Percentiles rank a stretch among this genome's conserved stretches.
Conservation (phyloP, 2,113 vertebrate genomes). For the Antechinus flavipes region DNA sequence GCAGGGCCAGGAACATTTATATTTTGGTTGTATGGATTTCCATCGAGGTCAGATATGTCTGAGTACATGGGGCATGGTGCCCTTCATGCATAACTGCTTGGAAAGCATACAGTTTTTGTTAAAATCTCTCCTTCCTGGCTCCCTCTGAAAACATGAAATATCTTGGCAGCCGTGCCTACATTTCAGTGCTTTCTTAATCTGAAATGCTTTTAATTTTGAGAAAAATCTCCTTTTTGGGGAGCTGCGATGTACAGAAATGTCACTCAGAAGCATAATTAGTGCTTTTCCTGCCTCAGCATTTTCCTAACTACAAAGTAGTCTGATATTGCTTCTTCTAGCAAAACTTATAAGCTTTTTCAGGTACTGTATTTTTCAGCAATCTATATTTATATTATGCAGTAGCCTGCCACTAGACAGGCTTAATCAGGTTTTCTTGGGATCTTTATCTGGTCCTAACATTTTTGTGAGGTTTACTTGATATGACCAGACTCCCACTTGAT, state of each 20-base stretch:
- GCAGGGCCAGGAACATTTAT: constrained; percentile 21
- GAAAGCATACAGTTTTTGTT: neutral
- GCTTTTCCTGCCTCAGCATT: constrained; percentile 62
- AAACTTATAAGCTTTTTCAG: constrained; percentile 3
- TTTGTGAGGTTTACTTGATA: constrained; percentile 49
- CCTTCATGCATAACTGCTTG: neutral
- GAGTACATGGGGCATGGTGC: neutral
- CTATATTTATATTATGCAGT: constrained; percentile 42
- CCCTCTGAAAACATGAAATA: constrained; percentile 11
- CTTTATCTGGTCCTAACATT: constrained; percentile 52
- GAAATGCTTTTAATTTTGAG: constrained; percentile 47
- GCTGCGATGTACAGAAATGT: constrained; percentile 52
- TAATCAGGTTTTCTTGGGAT: constrained; percentile 65
- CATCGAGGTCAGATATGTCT: neutral
- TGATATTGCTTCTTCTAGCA: constrained; percentile 55
- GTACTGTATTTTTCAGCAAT: constrained; percentile 44
- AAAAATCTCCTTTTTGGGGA: constrained; percentile 59
- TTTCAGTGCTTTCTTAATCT: constrained; percentile 46
- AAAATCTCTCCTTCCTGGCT: constrained; percentile 20
- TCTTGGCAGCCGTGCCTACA: neutral
- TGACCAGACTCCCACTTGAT: constrained; percentile 44
- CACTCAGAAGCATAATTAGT: constrained; percentile 66
- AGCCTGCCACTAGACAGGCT: constrained; percentile 17
- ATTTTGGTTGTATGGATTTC: constrained; percentile 40
- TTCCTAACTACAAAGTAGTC: constrained; percentile 17